Base-by-base conservation (phyloP, 92 coral and sea anemone genomes). In the Porites divaricata region DNA sequence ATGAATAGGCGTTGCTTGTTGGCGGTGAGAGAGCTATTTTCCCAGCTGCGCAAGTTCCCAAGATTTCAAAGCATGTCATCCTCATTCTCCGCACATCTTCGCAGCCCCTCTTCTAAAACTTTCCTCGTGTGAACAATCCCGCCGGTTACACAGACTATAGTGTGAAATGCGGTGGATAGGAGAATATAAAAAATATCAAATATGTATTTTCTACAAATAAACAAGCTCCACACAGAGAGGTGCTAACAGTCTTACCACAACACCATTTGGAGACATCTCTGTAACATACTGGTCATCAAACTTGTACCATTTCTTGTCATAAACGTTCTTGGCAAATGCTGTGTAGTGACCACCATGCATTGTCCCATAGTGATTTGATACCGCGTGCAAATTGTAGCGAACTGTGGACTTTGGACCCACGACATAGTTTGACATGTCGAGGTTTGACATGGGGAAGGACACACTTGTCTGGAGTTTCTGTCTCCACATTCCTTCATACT, bases 321-420 rank as follows among this genome's bases (percentile, higher is more conserved):
- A 89, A 21, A 92, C 91, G 72, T 77, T 96, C 76, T 83, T 83
- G 87, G 95, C 93, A 80, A 94, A 96, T 53, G 99, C 99, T 9
- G 99, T 96, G 82, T 96, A 96, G 78, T 96, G 99, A 7, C 99
- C 99, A n/a, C 99, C 95, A 67, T 94, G 98, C 99, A 96, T 96
- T 7, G 99, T 94, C 24, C 99, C 99, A 51, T 94, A 96, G 74
- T 96, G 99, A 75, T 96, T 96, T 23, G 99, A 96, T 15, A 96
- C 98, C 0, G 92, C 96, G 69, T 90, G 90, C 71, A 96, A 82
- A 50, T 89, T 75, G 89, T 94, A 96, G 51, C 68, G 61, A 72
- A 70, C 28, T 63, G 83, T 41, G 17, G 79, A 78, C 28, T 70
- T 85, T 21, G 98, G 96, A n/a, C 99, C 98, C 53, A 86, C 80